Evolutionary conservation across 2,797 vertebrate species (phyloP).

Genomic region (Austrolebias charrua): DNA sequence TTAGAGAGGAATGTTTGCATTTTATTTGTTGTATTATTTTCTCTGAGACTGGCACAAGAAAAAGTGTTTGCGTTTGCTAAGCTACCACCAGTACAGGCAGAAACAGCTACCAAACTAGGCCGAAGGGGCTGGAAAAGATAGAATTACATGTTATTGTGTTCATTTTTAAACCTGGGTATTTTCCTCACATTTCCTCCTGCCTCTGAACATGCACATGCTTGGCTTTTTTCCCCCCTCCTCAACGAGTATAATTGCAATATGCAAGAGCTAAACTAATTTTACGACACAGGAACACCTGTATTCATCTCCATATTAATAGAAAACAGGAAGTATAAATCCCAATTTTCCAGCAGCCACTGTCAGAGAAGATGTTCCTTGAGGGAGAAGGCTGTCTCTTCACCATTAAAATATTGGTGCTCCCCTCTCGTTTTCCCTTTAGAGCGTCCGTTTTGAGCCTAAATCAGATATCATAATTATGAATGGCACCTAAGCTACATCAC

Average conservation of each 20-base stretch:
- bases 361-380: slow-evolving; percentile 83
- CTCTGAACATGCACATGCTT: slow-evolving; percentile 53
- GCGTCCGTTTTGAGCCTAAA: slow-evolving; percentile 65
- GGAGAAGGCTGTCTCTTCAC: slow-evolving; percentile 80
- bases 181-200: slow-evolving; percentile 63
- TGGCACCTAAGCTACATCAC: slow-evolving; percentile 78
- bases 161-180: slow-evolving; percentile 73
- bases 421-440: slow-evolving; percentile 56
- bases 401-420: slow-evolving; percentile 80
- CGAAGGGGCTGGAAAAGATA: slow-evolving; percentile 55
- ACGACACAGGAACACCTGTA: slow-evolving; percentile 81
- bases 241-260: slow-evolving; percentile 82
- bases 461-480: slow-evolving; percentile 82
- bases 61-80: too few relatives aligned
- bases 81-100: too few relatives aligned
- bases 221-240: slow-evolving; percentile 52
- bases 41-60: slow-evolving; percentile 54
- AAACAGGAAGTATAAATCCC: slow-evolving; percentile 86
- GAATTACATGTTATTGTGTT: slow-evolving; percentile 70
- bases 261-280: slow-evolving; percentile 84
- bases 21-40: slow-evolving; percentile 67
- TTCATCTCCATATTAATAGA: slow-evolving; percentile 88
- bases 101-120: slow-evolving; percentile 58
- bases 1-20: slow-evolving; percentile 70
- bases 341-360: slow-evolving; percentile 82